These are phyloP conservation scores for Oreochromis tanganicae DNA, from an alignment of 2,113 vertebrate species.

Conservation along the genomic window DNA sequence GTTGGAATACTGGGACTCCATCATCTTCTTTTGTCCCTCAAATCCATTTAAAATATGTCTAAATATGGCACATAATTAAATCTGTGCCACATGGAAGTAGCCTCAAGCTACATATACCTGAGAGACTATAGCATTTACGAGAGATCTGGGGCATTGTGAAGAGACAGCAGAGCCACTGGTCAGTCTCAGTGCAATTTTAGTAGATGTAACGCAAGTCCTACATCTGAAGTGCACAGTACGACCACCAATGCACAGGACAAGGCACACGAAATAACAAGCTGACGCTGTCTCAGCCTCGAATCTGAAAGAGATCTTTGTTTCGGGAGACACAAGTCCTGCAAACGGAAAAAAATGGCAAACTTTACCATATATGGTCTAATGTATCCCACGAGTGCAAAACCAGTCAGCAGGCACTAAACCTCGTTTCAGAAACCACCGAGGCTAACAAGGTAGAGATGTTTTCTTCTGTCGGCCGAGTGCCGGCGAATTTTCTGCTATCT, in stretches of 20 bases:
- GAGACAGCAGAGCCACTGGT: slow-evolving; percentile 21
- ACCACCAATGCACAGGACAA: not conserved
- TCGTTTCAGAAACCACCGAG: not conserved
- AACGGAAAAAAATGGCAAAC: not conserved
- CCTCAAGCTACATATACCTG: slow-evolving; percentile 43
- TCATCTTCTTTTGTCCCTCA: slow-evolving; percentile 38
- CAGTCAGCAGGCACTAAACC: slow-evolving; percentile 22
- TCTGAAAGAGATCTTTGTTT: not conserved
- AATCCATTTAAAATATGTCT: slow-evolving; percentile 59
- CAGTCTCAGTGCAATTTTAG: not conserved
- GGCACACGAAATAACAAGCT: not conserved
- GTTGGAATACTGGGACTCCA: slow-evolving; percentile 30
- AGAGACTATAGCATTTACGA: slow-evolving; percentile 39
- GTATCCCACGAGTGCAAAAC: not conserved
- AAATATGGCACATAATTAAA: slow-evolving; percentile 68
- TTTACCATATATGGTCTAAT: not conserved
- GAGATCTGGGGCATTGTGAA: slow-evolving; percentile 52
- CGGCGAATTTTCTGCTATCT: slow-evolving; percentile 11
- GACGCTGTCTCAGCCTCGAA: not conserved
- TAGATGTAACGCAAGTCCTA: not conserved
- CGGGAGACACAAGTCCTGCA: not conserved
- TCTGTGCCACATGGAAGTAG: slow-evolving; percentile 50
- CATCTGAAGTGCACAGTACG: not conserved
- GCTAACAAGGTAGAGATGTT: slow-evolving; percentile 23
- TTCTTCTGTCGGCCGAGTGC: slow-evolving; percentile 8